Evolutionary conservation across 2,113 vertebrate species (phyloP).

Genomic region (Lophotis ruficrista): DNA sequence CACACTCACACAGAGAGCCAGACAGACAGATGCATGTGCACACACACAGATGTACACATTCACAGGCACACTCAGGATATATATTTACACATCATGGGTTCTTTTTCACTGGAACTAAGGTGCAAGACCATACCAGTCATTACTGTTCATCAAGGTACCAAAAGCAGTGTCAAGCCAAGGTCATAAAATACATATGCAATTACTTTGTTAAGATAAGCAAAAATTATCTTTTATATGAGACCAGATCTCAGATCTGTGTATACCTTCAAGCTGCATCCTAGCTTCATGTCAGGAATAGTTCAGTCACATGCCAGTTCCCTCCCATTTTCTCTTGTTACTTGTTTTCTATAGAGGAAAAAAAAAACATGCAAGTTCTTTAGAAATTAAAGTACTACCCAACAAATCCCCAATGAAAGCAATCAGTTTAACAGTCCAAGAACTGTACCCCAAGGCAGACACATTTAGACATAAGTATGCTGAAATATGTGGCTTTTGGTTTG

Average conservation of each 20-base stretch:
- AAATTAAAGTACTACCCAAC: neutral
- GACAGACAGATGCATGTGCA: neutral
- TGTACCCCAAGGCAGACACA: neutral
- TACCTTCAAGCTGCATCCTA: neutral
- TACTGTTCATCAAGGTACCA: neutral
- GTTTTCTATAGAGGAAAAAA: neutral
- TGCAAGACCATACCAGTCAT: neutral
- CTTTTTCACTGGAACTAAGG: neutral
- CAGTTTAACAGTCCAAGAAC: neutral
- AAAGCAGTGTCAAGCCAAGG: neutral
- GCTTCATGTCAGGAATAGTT: neutral
- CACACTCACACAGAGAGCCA: accelerated
- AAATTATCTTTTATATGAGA: neutral
- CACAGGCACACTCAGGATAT: neutral
- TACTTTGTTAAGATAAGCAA: neutral
- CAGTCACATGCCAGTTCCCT: neutral
- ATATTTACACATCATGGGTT: neutral
- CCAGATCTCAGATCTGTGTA: neutral
- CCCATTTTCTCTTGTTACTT: neutral
- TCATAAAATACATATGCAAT: neutral
- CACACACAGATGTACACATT: neutral
- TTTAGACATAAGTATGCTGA: neutral
- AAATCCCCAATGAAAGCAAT: neutral
- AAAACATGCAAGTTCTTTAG: neutral
- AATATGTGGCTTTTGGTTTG: neutral